Conservation (phyloP, 2,888 invertebrate species). For the Diadegma fenestrale region DNA sequence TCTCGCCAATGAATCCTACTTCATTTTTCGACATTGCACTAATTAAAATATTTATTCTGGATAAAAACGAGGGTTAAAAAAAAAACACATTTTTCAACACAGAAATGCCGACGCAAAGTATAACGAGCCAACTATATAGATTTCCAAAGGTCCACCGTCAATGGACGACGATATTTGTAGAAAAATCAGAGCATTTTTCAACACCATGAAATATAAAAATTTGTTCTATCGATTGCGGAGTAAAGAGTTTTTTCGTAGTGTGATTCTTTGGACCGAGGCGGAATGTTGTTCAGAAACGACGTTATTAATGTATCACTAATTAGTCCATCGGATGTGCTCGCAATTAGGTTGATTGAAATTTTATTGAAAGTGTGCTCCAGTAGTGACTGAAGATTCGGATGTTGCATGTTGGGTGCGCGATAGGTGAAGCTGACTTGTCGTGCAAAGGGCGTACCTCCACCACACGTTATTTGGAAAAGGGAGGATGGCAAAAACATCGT, state of each 20-base stretch:
- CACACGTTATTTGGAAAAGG: constrained; percentile 93
- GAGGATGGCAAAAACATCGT: constrained; percentile 94
- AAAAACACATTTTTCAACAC: no score
- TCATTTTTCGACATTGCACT: not conserved
- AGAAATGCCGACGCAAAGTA: not conserved
- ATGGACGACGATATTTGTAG: not conserved
- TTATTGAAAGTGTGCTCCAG: not conserved
- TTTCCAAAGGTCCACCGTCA: no score
- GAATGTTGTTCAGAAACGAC: not conserved
- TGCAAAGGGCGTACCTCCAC: constrained; percentile 92
- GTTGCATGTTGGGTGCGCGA: constrained; percentile 45
- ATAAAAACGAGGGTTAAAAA: no score
- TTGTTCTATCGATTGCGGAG: not conserved
- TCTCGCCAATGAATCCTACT: not conserved
- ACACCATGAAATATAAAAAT: not conserved
- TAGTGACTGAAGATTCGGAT: not conserved
- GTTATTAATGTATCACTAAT: not conserved
- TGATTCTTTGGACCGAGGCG: not conserved
- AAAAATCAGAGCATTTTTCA: not conserved
- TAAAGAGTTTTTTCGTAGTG: not conserved
- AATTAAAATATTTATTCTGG: not conserved
- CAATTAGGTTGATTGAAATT: not conserved
- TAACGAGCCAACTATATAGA: not conserved
- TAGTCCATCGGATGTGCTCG: not conserved
- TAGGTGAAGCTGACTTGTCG: constrained; percentile 86